These are phyloP conservation scores for Periparus ater DNA, from an alignment of 2,797 vertebrate genomes.

Conservation along the genomic window DNA sequence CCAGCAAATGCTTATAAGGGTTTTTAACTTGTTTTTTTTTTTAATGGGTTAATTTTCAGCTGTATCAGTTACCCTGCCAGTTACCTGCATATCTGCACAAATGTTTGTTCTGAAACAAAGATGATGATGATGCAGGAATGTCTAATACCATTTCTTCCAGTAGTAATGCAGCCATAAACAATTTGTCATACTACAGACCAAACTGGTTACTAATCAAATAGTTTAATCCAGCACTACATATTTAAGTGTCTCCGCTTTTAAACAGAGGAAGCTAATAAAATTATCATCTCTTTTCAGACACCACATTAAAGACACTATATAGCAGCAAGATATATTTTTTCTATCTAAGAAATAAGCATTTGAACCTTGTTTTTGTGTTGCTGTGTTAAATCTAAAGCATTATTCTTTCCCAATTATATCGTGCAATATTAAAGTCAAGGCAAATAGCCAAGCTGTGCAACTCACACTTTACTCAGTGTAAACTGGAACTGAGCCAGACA, in stretches of 20 bases:
- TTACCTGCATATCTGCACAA: background rate
- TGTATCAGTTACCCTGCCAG: background rate
- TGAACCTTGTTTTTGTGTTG: background rate
- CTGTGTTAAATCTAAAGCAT: background rate
- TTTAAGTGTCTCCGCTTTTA: background rate
- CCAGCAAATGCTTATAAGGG: background rate
- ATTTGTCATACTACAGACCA: background rate
- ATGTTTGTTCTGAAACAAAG: background rate
- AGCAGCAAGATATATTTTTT: background rate
- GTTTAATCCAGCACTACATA: background rate
- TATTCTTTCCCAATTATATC: background rate
- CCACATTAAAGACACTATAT: background rate
- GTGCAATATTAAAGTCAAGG: background rate
- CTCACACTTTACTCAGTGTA: background rate
- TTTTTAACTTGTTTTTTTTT: background rate
- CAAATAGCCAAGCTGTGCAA: background rate
- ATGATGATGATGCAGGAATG: background rate
- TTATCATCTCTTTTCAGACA: background rate
- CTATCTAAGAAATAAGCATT: background rate
- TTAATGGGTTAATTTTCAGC: background rate
- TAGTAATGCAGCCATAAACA: background rate
- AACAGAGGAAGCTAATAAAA: background rate
- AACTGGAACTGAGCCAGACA: background rate
- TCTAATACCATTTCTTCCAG: background rate
- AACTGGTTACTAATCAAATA: conserved; percentile 3